Evolutionary conservation across 2,888 invertebrate genomes (phyloP).

Genomic region (Julus scanicus): DNA sequence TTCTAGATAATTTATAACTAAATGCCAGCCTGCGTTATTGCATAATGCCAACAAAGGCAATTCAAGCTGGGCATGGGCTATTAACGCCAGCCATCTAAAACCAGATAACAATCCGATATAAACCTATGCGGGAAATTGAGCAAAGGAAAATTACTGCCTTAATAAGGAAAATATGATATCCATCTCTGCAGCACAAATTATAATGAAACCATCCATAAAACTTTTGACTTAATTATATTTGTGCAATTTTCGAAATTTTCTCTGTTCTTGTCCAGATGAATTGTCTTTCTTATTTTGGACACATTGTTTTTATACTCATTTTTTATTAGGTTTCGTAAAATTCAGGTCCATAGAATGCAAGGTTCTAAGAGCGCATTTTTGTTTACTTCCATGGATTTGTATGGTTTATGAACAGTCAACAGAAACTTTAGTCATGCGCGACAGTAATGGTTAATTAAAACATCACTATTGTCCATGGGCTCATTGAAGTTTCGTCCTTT

Average conservation of each 20-base stretch:
- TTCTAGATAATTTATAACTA: neutral
- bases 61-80: neutral
- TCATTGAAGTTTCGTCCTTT: no score
- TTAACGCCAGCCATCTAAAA: slow-evolving; percentile 24
- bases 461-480: no score
- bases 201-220: slow-evolving; percentile 29
- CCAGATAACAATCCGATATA: neutral
- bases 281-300: neutral
- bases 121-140: neutral
- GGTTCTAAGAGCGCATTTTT: neutral
- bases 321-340: no score
- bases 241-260: neutral
- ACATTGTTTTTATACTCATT: no score
- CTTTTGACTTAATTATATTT: neutral
- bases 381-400: no score
- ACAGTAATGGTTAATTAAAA: no score
- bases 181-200: neutral
- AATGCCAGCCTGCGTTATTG: neutral
- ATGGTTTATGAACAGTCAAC: no score
- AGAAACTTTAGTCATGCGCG: no score
- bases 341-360: neutral
- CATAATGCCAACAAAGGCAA: neutral
- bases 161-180: slow-evolving; percentile 34
- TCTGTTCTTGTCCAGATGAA: neutral
- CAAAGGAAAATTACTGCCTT: neutral